These are phyloP conservation scores for Cotesia typhae DNA, from an alignment of 1,140 invertebrate species.

Conservation along the genomic window DNA sequence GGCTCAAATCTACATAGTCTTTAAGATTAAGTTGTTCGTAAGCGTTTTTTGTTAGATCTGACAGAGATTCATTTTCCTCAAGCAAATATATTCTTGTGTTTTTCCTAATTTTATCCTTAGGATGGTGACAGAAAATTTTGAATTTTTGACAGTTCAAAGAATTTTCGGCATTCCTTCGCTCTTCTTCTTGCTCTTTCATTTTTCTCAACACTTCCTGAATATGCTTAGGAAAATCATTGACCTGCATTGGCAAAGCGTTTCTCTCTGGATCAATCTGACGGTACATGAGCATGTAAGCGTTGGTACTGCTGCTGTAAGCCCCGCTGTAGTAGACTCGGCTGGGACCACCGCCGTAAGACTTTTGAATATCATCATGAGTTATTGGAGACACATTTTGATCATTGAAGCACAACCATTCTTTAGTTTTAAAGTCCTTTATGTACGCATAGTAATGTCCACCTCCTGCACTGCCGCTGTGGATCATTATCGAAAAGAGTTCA, in stretches of 20 bases:
- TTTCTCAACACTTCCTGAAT: conserved; percentile 73
- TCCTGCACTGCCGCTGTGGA: conserved; percentile 90
- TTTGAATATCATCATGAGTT: conserved; percentile 83
- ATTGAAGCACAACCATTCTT: conserved; percentile 86
- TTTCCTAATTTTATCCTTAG: conserved; percentile 63
- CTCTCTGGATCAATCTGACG: conserved; percentile 78
- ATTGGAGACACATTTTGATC: conserved; percentile 79
- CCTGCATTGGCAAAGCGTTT: conserved; percentile 75
- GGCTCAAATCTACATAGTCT: conserved; percentile 69
- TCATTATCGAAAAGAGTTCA: conserved; percentile 93
- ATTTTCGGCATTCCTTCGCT: conserved; percentile 67
- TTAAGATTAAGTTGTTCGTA: conserved; percentile 72
- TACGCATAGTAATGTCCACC: conserved; percentile 96
- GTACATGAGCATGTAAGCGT: conserved; percentile 95
- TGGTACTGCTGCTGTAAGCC: conserved; percentile 83
- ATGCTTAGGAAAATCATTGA: conserved; percentile 79
- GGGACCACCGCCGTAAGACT: conserved; percentile 83
- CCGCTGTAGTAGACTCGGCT: conserved; percentile 77
- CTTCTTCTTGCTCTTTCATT: conserved; percentile 76
- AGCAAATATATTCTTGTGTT: conserved; percentile 67
- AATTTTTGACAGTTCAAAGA: conserved; percentile 72
- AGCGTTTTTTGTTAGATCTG: conserved; percentile 69
- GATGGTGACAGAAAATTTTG: conserved; percentile 74
- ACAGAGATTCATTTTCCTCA: conserved; percentile 69
- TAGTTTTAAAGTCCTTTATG: conserved; percentile 85